phyloP scores from a whole-genome alignment of 2,888 invertebrate genomes.

The Hypselothyrea guttata region DNA sequence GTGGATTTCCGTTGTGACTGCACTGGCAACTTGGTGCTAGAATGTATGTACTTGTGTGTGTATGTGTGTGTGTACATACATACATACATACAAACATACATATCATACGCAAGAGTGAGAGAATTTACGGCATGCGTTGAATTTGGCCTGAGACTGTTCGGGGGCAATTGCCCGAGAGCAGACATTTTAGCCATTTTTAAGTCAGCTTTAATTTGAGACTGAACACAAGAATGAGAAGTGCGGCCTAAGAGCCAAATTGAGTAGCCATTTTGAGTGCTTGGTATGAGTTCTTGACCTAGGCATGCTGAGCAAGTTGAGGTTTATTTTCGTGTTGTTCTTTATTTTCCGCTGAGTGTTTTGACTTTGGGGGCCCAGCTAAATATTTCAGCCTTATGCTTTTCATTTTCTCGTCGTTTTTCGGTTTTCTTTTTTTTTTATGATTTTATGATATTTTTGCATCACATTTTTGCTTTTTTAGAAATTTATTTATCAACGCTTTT shows the following conservation, averaged over 20 bases:
- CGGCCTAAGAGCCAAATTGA: slow-evolving; percentile 19
- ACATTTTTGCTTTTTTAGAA: slow-evolving; percentile 43
- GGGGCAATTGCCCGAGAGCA: slow-evolving; percentile 8
- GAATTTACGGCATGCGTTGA: slow-evolving; percentile 51
- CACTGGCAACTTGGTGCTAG: slow-evolving; percentile 30
- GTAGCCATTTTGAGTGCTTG: slow-evolving; percentile 14
- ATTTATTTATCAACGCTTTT: slow-evolving; percentile 74
- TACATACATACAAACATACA: slow-evolving; percentile 42
- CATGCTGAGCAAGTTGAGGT: slow-evolving; percentile 1
- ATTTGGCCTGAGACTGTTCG: slow-evolving; percentile 16
- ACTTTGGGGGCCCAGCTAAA: slow-evolving; percentile 23
- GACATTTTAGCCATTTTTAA: slow-evolving; percentile 14
- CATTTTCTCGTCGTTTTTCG: slow-evolving; percentile 9
- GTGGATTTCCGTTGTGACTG: slow-evolving; percentile 27
- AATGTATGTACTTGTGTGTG: neutral
- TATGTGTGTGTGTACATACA: neutral
- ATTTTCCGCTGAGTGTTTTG: slow-evolving; percentile 25
- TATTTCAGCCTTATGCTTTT: slow-evolving; percentile 31
- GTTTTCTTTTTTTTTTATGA: slow-evolving; percentile 16
- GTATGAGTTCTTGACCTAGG: slow-evolving; percentile 38
- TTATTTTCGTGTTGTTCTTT: slow-evolving; percentile 10
- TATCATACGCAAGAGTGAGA: slow-evolving; percentile 30
- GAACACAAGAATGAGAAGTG: neutral
- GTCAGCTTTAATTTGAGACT: slow-evolving; percentile 24
- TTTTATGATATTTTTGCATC: neutral